phyloP scores from a whole-genome alignment of 1,140 invertebrate genomes.

The Paraescarpia echinospica region DNA sequence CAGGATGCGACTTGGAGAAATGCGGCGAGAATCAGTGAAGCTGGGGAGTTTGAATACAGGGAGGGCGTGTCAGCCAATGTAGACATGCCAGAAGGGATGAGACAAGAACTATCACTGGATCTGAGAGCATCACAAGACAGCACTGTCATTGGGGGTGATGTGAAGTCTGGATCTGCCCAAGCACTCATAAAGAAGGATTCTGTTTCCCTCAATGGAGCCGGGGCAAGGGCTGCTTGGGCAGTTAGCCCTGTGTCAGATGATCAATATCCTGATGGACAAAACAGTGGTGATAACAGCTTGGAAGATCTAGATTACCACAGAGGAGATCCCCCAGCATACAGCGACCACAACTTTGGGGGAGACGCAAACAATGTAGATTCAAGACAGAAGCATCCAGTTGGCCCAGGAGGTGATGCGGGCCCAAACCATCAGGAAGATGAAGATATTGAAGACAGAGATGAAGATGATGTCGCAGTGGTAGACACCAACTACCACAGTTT shows the following conservation, averaged over 20 bases:
- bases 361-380: background rate
- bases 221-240: background rate
- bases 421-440: background rate
- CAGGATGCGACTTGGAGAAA: background rate
- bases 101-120: background rate
- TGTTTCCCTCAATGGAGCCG: background rate
- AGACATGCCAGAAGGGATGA: background rate
- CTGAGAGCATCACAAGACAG: background rate
- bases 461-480: background rate
- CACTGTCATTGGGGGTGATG: background rate
- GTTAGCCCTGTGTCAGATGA: background rate
- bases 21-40: background rate
- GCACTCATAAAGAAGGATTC: background rate
- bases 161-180: background rate
- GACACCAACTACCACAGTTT: conserved; percentile 6
- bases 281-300: background rate
- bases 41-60: background rate
- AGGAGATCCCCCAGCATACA: background rate
- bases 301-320: background rate
- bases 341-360: background rate
- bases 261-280: background rate
- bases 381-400: background rate
- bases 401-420: background rate
- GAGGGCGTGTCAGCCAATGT: background rate
- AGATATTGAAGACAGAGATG: background rate